These are phyloP conservation scores for Drosophila mimetica DNA, from an alignment of 2,888 invertebrate genomes.

Conservation along the genomic window DNA sequence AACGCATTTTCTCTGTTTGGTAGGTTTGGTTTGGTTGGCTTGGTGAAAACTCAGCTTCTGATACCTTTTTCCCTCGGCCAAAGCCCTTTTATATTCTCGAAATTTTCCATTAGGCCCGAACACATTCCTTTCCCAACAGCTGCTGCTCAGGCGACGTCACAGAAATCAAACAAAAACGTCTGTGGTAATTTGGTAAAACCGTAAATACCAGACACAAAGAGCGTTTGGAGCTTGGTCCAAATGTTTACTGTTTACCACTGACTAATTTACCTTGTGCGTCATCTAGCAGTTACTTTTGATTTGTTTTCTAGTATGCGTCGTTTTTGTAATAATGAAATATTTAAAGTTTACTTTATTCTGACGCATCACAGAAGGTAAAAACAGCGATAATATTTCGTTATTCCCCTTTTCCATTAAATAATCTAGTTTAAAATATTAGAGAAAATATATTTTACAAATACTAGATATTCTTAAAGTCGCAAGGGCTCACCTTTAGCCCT, in stretches of 20 bases:
- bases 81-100: conserved; percentile 25
- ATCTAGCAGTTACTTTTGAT: conserved; percentile 16
- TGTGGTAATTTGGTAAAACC: conserved; percentile 18
- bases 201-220: background rate
- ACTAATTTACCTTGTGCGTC: conserved; percentile 26
- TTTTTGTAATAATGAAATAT: background rate
- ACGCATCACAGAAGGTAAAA: background rate
- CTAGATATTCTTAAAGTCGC: conserved; percentile 22
- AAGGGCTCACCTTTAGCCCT: conserved; percentile 7
- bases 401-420: no score
- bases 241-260: conserved; percentile 6
- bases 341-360: background rate
- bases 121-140: background rate
- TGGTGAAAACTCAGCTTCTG: conserved; percentile 4
- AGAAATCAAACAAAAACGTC: conserved; percentile 11
- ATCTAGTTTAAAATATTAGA: no score
- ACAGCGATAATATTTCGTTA: no score
- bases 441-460: background rate
- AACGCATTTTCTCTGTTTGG: conserved; percentile 29
- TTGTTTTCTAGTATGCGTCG: background rate
- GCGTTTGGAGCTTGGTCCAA: background rate
- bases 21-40: conserved; percentile 9
- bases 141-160: conserved; percentile 4
- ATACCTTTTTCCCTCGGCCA: background rate
- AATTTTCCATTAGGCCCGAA: background rate